A percentile compares a stretch with the other conserved stretches of the same genome.
These are phyloP conservation scores for Aurelia sp. DNA, from an alignment of 30 jellyfish, hydroid and myxozoan species.

Conservation along the genomic window DNA sequence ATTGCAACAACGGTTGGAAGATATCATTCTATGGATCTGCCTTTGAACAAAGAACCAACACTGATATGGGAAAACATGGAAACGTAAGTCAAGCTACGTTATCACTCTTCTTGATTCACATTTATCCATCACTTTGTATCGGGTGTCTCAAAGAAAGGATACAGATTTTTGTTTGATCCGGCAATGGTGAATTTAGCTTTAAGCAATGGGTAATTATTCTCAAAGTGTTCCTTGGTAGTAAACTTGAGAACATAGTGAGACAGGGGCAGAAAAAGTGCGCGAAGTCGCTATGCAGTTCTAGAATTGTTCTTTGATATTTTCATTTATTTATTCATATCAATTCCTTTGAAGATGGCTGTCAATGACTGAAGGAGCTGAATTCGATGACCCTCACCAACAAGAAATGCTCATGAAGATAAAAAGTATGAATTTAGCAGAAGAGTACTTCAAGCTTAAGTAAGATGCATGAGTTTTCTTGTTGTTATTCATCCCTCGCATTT, in stretches of 20 bases:
- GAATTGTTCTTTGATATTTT: not conserved
- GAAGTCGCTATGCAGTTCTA: no score
- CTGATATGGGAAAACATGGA: constrained; percentile 87
- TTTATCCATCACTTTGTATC: no score
- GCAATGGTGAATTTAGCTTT: no score
- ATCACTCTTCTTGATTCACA: no score
- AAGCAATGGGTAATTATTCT: no score
- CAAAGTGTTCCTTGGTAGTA: no score
- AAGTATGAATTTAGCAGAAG: constrained; percentile 41
- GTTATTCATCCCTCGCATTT: no score
- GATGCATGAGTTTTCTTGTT: not conserved
- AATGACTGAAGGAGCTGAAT: constrained; percentile 14
- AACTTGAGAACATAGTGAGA: no score
- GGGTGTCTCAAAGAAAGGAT: no score
- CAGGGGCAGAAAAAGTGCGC: no score
- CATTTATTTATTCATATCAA: not conserved
- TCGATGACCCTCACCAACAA: constrained; percentile 36
- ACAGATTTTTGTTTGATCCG: no score
- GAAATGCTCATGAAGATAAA: constrained; percentile 18
- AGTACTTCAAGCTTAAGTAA: constrained; percentile 72
- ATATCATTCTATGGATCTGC: constrained; percentile 83
- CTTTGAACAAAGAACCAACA: constrained; percentile 83
- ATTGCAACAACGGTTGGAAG: constrained; percentile 72
- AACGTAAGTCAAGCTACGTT: constrained; percentile 34
- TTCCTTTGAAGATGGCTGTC: constrained; percentile 58